Evolutionary conservation across 1,140 invertebrate species (phyloP).

Genomic region (Rhopalosiphum maidis): DNA sequence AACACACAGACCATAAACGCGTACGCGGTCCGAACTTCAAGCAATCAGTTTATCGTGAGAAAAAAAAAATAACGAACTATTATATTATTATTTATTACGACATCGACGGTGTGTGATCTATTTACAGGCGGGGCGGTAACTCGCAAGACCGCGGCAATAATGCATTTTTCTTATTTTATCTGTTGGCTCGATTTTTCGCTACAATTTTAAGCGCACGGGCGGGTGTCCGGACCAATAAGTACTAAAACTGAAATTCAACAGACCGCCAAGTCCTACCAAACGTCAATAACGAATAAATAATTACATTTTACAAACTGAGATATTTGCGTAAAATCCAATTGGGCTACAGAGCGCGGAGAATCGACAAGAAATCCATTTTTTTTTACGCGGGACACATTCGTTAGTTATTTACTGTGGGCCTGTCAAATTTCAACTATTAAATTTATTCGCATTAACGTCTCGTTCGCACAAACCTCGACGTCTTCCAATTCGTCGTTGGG

Average conservation of each 20-base stretch:
- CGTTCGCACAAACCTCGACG: constrained; percentile 27
- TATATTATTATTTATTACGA: background rate
- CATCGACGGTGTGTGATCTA: background rate
- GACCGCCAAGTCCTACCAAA: background rate
- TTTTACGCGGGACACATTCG: too few species aligned
- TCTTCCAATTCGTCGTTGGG: background rate
- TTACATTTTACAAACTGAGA: background rate
- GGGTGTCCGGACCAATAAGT: background rate
- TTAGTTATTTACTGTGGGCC: background rate
- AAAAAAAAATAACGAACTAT: background rate
- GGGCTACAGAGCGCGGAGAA: too few species aligned
- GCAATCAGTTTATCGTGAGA: background rate
- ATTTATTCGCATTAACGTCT: background rate
- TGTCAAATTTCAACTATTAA: background rate
- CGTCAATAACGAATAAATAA: background rate
- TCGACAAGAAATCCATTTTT: background rate
- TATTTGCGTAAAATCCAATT: background rate
- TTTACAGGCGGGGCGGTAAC: background rate
- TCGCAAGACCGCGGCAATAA: background rate
- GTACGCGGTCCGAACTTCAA: background rate
- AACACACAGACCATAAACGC: background rate
- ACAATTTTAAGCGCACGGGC: background rate
- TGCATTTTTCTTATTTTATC: background rate
- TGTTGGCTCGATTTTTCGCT: background rate
- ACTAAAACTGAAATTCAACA: background rate